Evolutionary conservation across 2,888 invertebrate genomes (phyloP).

Genomic region (Cheilosia impressa): DNA sequence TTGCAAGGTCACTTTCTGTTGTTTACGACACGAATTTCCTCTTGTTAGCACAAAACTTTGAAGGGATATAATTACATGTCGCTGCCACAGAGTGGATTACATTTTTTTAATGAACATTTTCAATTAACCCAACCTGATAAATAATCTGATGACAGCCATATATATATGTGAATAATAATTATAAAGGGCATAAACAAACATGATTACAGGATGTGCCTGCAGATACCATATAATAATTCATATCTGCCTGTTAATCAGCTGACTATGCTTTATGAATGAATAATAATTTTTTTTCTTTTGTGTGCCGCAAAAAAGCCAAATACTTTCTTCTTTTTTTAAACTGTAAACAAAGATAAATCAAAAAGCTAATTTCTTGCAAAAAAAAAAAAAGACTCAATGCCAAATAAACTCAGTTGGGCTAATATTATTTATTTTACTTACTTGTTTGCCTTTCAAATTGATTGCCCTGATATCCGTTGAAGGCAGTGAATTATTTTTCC

Average conservation of each 20-base stretch:
- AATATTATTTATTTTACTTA: constrained; percentile 22
- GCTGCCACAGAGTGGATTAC: constrained; percentile 40
- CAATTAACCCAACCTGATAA: constrained; percentile 1
- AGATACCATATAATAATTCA: no score
- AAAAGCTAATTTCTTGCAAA: background rate
- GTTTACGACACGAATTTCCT: no score
- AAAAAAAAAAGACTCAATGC: constrained; percentile 1
- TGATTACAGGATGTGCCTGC: background rate
- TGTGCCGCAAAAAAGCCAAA: no score
- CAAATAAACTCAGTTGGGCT: constrained; percentile 28
- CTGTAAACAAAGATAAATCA: no score
- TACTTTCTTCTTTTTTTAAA: no score
- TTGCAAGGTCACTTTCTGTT: no score
- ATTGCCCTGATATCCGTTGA: constrained; percentile 15
- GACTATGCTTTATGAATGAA: no score
- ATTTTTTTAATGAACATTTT: constrained; percentile 57
- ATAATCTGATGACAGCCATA: constrained; percentile 51
- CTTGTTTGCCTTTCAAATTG: constrained; percentile 1
- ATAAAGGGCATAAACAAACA: background rate
- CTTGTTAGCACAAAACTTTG: background rate
- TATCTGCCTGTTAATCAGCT: no score
- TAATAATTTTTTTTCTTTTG: no score
- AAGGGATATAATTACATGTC: constrained; percentile 23
- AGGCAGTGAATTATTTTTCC: constrained; percentile 35
- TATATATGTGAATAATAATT: constrained; percentile 48